Percentiles rank a stretch among this genome's conserved stretches.
Conservation (phyloP, 2,888 invertebrate genomes). For the Tachina fera region DNA sequence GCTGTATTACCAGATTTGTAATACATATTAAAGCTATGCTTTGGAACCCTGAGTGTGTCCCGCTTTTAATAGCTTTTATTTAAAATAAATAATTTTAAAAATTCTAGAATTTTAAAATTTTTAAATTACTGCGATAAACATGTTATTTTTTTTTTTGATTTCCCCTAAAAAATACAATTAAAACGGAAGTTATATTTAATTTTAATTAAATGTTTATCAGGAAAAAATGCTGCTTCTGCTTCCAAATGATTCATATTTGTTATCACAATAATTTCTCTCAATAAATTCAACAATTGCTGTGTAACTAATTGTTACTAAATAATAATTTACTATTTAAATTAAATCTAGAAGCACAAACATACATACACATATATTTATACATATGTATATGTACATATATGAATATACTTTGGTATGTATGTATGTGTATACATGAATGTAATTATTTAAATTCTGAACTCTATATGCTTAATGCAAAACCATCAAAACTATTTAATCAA, state of each 20-base stretch:
- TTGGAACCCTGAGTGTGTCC: too few relatives aligned
- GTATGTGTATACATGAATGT: too few relatives aligned
- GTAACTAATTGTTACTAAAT: not conserved
- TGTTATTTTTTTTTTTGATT: not conserved
- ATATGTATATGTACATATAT: too few relatives aligned
- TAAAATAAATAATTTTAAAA: not conserved
- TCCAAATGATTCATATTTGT: conserved; percentile 20
- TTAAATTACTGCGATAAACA: not conserved
- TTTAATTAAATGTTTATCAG: conserved; percentile 33
- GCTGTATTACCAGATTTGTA: too few relatives aligned
- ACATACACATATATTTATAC: too few relatives aligned
- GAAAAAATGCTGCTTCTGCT: not conserved
- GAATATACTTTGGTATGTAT: too few relatives aligned
- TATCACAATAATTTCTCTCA: conserved; percentile 2
- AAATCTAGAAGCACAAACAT: not conserved
- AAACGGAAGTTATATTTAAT: conserved; percentile 34
- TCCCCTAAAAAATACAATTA: not conserved
- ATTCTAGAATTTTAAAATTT: not conserved
- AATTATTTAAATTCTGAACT: not conserved
- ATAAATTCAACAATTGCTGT: conserved; percentile 18
- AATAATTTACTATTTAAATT: conserved; percentile 13
- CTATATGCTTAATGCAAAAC: not conserved
- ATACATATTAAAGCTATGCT: too few relatives aligned
- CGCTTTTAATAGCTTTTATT: too few relatives aligned
- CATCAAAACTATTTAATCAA: conserved; percentile 54